Base-by-base conservation (phyloP, 2,113 vertebrate species). In the Strix aluco region DNA sequence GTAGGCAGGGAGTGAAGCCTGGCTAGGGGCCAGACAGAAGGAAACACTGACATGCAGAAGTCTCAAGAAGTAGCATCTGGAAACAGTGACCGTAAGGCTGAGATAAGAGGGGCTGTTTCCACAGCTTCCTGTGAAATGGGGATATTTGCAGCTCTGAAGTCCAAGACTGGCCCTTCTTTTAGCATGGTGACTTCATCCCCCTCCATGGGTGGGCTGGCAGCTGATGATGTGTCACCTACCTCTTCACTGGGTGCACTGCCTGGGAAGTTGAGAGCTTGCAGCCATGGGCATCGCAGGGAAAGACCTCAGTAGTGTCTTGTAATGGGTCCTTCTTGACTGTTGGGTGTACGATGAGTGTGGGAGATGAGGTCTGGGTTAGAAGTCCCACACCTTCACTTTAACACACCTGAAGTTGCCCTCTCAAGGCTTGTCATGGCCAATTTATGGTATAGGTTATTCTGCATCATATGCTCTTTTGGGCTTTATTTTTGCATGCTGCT, bases 251-350 rank as follows among this genome's bases (percentile, higher is more conserved):
- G 11, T 70, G 15, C 51, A n/a, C 59, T 30, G 34, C 54, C 72
- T 47, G 6, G 22, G 16, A 13, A 44, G 7, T 4, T 61, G 63
- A 65, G 55, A 34, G 17, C 15, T 69, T 69, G 66, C 40, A 51
- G 62, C 36, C 52, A 46, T 0, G 7, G 58, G 29, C 9, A 21
- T 51, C 0, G 0, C 20, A 26, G 20, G 26, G 27, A 16, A 63
- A 72, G 29, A 46, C 8, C 26, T 77, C 77, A 38, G 34, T 8
- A n/a, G 26, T 46, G 72, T 47, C 58, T 42, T 63, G 67, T 32
- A n/a, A 15, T 0, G 3, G 61, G 8, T 71, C 61, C 14, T 86
- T 67, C 27, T 34, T 83, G 51, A 57, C 9, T 1, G 0, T 0
- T 46, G 47, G 11, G 25, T 32, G 14, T n/a, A 38, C 62, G 26